Percentiles rank a stretch among this genome's conserved stretches.
phyloP scores from a whole-genome alignment of 2,888 invertebrate species.

The Deilephila porcellus region DNA sequence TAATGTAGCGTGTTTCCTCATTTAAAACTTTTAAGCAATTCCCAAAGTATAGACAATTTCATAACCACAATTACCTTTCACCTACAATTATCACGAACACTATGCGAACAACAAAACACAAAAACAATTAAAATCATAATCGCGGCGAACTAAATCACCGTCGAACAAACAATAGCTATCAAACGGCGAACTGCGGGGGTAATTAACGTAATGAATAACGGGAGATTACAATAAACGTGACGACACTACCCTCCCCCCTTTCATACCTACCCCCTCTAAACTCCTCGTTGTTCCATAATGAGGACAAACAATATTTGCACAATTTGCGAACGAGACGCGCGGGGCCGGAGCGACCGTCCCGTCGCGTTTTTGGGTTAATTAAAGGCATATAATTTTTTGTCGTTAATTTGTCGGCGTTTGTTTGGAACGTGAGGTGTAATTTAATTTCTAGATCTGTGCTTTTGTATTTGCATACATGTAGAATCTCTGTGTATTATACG shows the following conservation, averaged over 20 bases:
- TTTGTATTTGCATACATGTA: too few species aligned
- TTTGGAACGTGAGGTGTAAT: too few species aligned
- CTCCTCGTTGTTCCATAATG: not conserved
- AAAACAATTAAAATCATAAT: conserved; percentile 7
- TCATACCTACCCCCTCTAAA: not conserved
- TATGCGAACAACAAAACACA: not conserved
- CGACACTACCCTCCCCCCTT: not conserved
- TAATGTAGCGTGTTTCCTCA: too few species aligned
- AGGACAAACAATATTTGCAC: not conserved
- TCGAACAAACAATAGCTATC: conserved; percentile 12
- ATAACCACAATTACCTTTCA: not conserved
- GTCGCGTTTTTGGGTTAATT: conserved; percentile 21
- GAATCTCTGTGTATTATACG: too few species aligned
- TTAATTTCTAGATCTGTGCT: too few species aligned
- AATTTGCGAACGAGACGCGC: not conserved
- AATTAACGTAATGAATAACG: conserved; percentile 15
- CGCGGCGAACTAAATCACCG: not conserved
- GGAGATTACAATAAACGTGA: conserved; percentile 8
- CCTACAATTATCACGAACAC: not conserved
- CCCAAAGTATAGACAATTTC: too few species aligned
- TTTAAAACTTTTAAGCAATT: too few species aligned
- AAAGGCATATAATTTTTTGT: conserved; percentile 1
- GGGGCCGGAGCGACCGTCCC: not conserved
- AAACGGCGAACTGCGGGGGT: not conserved
- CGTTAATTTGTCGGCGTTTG: not conserved